These are phyloP conservation scores for Seira ritae DNA, from an alignment of 2,888 invertebrate species.

Conservation along the genomic window DNA sequence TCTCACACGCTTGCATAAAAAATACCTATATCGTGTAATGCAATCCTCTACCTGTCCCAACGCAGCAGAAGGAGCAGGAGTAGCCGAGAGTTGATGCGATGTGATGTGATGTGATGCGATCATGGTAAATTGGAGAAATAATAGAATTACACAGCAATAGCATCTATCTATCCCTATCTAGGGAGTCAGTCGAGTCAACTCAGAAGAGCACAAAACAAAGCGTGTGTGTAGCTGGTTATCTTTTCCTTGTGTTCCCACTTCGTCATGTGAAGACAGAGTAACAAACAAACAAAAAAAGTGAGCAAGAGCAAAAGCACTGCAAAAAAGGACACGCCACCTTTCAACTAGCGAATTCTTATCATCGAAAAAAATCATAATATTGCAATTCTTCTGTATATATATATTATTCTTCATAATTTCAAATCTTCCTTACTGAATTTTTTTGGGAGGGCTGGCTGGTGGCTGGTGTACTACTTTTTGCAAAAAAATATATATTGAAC, in stretches of 20 bases:
- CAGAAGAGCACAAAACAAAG: neutral
- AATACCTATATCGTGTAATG: conserved; percentile 35
- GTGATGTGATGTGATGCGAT: too few species aligned
- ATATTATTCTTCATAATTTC: too few species aligned
- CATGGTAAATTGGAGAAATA: conserved; percentile 34
- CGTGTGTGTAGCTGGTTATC: conserved; percentile 47
- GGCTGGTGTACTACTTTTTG: too few species aligned
- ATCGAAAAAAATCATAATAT: too few species aligned
- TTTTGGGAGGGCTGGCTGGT: too few species aligned
- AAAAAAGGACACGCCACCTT: conserved; percentile 41
- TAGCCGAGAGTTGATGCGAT: too few species aligned
- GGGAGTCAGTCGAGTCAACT: too few species aligned
- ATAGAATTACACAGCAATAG: neutral
- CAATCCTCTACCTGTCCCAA: conserved; percentile 47
- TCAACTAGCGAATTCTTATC: conserved; percentile 20
- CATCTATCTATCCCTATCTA: too few species aligned
- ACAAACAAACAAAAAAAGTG: conserved; percentile 26
- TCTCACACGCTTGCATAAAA: conserved; percentile 39
- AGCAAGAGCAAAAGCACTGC: neutral
- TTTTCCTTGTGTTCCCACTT: conserved; percentile 57
- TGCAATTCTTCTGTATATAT: too few species aligned
- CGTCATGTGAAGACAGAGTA: conserved; percentile 33
- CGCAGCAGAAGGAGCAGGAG: conserved; percentile 17
- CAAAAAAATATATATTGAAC: too few species aligned
- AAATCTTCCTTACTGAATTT: too few species aligned